phyloP scores from a whole-genome alignment of 2,888 invertebrate genomes.

The Venusia cambrica region DNA sequence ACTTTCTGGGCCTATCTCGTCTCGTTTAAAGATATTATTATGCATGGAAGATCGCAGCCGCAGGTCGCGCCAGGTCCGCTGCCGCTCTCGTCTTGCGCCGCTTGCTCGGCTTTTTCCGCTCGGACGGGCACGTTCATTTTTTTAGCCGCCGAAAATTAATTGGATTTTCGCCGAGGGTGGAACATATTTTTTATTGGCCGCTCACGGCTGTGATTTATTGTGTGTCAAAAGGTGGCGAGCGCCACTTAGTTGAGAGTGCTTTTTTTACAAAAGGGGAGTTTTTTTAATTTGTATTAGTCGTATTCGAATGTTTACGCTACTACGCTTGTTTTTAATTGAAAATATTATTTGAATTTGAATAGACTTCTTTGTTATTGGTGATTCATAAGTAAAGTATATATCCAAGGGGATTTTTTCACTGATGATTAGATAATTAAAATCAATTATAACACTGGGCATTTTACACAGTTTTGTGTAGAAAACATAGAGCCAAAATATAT shows the following conservation, averaged over 20 bases:
- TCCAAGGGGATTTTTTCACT: no score
- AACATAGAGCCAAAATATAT: no score
- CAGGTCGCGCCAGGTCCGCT: slow-evolving; percentile 28
- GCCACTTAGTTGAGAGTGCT: slow-evolving; percentile 75
- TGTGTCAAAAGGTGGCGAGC: slow-evolving; percentile 80
- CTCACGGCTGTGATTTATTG: slow-evolving; percentile 78
- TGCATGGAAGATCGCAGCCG: slow-evolving; percentile 42
- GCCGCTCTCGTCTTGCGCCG: slow-evolving; percentile 35
- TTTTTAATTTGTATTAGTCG: slow-evolving; percentile 58
- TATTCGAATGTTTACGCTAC: slow-evolving; percentile 35
- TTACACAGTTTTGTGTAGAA: no score
- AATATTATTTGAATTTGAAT: slow-evolving; percentile 12
- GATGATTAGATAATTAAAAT: no score
- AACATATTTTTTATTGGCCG: slow-evolving; percentile 80
- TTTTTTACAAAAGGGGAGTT: slow-evolving; percentile 56
- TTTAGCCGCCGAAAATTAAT: slow-evolving; percentile 79
- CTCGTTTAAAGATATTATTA: slow-evolving; percentile 75
- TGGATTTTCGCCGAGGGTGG: slow-evolving; percentile 80
- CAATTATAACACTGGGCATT: no score
- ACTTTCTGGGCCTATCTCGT: slow-evolving; percentile 65
- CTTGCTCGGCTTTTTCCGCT: slow-evolving; percentile 64
- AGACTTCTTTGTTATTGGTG: not conserved
- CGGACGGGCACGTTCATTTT: slow-evolving; percentile 70
- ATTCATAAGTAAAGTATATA: no score
- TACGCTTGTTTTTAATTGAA: slow-evolving; percentile 24